phyloP scores from a whole-genome alignment of 2,797 vertebrate genomes.

The Enteromius mattozi region DNA sequence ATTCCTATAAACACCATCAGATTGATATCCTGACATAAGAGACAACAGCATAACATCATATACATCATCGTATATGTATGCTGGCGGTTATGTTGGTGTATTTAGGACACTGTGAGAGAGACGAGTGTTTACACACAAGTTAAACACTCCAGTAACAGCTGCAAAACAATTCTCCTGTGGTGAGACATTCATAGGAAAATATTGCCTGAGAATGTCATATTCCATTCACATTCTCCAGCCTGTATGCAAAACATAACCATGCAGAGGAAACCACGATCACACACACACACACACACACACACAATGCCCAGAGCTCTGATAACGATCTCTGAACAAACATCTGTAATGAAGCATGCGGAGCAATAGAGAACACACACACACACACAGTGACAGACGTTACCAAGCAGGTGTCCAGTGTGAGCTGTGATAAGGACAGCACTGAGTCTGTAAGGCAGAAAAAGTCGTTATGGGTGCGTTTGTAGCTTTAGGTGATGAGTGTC shows the following conservation, averaged over 20 bases:
- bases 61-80: background rate
- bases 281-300: conserved; percentile 47
- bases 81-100: background rate
- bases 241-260: conserved; percentile 40
- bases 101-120: background rate
- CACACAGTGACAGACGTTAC: conserved; percentile 70
- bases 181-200: background rate
- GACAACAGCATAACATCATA: background rate
- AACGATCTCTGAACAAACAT: conserved; percentile 56
- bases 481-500: background rate
- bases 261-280: conserved; percentile 40
- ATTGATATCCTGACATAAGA: background rate
- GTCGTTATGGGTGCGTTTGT: conserved; percentile 44
- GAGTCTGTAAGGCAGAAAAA: conserved; percentile 76
- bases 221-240: background rate
- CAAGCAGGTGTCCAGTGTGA: conserved; percentile 79
- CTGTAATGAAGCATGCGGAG: conserved; percentile 70
- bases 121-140: background rate
- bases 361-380: conserved; percentile 56
- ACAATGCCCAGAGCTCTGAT: conserved; percentile 41
- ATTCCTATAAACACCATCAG: conserved; percentile 16
- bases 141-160: background rate
- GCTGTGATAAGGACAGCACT: conserved; percentile 82
- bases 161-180: background rate
- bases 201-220: background rate